Base-by-base conservation (phyloP, 2,113 vertebrate genomes). In the Apus apus region DNA sequence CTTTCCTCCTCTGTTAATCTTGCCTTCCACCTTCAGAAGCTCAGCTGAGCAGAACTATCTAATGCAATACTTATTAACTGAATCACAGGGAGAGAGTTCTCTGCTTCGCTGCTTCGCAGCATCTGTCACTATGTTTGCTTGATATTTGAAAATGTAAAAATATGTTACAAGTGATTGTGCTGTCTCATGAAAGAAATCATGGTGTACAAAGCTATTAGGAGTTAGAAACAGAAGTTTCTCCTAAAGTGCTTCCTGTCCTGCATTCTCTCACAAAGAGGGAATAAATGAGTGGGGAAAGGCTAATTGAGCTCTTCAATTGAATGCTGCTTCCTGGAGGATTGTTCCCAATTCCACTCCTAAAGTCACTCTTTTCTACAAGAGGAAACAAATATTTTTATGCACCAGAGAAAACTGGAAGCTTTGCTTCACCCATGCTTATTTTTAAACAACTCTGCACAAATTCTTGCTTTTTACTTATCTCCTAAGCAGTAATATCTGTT, bases 11-110 rank as follows among this genome's bases (percentile, higher is more conserved):
- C 51, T 60, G 22, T 64, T 91, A 93, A 48, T 82, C 88, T 73
- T 84, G 40, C 64, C 68, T 94, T 67, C 54, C 45, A 48, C 78
- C 79, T 90, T 83, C 51, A 56, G 40, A 74, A 96, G 78, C 73
- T 90, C 91, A 57, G 61, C 50, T 94, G 87, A 93, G 89, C 75
- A 36, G 78, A 75, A 70, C 85, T 70, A 17, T 72, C 73, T 78
- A 65, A 65, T 85, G 50, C 70, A 89, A 93, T 62, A 58, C 9
- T 34, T 85, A 89, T 81, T 21, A 8, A 71, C 29, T 75, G 68
- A 13, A 32, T 79, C 57, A 46, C 30, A 43, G 66, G 70, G 45
- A 70, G 30, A 64, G 53, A 70, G 22, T 50, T 75, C 45, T 82
- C 74, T 90, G 78, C 78, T 82, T 1, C 2, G 65, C 40, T 85